phyloP scores from a whole-genome alignment of 2,113 vertebrate genomes.

The Pachypanchax playfairii region DNA sequence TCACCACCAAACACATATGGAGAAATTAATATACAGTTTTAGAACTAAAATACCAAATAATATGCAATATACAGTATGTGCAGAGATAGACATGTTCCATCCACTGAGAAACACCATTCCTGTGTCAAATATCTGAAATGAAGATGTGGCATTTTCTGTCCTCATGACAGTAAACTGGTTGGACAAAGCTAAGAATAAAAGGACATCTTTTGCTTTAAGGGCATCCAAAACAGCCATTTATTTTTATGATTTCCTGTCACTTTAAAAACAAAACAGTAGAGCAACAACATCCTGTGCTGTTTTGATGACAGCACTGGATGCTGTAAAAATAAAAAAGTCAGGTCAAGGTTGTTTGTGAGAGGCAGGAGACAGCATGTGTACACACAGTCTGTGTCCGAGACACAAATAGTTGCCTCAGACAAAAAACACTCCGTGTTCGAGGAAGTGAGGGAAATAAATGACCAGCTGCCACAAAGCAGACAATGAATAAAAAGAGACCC shows the following conservation, averaged over 20 bases:
- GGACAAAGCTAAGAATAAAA: not conserved
- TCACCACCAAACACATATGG: too few relatives aligned
- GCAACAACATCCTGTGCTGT: not conserved
- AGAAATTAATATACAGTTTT: too few relatives aligned
- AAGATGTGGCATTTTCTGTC: not conserved
- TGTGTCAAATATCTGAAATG: too few relatives aligned
- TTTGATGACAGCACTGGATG: not conserved
- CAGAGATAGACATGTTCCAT: not conserved
- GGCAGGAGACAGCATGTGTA: not conserved
- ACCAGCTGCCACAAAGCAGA: conserved; percentile 24
- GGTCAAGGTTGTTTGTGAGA: not conserved
- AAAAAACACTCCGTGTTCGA: not conserved
- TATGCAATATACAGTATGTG: too few relatives aligned
- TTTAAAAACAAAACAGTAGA: not conserved
- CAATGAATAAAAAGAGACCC: conserved; percentile 26
- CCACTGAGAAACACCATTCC: not conserved
- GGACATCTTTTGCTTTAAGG: not conserved
- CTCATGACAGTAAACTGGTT: not conserved
- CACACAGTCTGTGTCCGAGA: not conserved
- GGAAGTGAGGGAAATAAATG: conserved; percentile 42
- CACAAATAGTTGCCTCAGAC: conserved; percentile 21
- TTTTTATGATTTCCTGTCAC: not conserved
- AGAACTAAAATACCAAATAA: too few relatives aligned
- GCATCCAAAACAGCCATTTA: not conserved
- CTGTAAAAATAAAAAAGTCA: not conserved